Evolutionary conservation across 2,113 vertebrate species (phyloP), one percentile per base, ranked within the genome.

Genomic region (Junco hyemalis): DNA sequence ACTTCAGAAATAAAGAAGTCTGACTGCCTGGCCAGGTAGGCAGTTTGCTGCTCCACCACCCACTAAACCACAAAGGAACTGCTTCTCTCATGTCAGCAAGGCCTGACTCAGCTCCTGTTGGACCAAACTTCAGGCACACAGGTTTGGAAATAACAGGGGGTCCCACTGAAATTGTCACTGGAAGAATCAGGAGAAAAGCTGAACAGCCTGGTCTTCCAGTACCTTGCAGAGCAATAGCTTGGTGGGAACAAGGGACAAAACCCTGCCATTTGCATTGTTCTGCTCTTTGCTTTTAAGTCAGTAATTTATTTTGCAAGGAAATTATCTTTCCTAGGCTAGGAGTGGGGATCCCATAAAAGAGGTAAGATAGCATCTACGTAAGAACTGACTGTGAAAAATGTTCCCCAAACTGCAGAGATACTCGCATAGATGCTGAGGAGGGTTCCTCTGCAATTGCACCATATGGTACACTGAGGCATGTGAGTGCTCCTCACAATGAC

Each of bases 381-480:
- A 70, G 50, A 81, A 54, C 1, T 48, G 50, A 9, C n/a, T 9
- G 28, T 18, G 54, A 45, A 63, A 77, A 33, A 0, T 4, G 2
- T 60, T 92, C 31, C 63, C 15, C 68, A n/a, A 6, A 20, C 22
- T 31, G 20, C 15, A 88, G 57, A 31, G 54, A 35, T 18, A 31
- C 15, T 50, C 7, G 3, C 16, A 8, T 2, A 10, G 14, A 8
- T 48, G 38, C 80, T 70, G 64, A 59, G 50, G 33, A 26, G n/a
- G 48, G 63, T 16, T 48, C 24, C 17, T 13, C 8, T 4, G 36
- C 29, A 76, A 11, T 8, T 26, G 12, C 45, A 80, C 35, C 9
- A 0, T 3, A 7, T 0, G 3, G 9, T 3, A 15, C 13, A 1
- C 29, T 8, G 5, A n/a, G n/a, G 11, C 22, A 11, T 10, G n/a